Base-by-base conservation (phyloP, 2,888 invertebrate species). In the Drosophila mercatorum region DNA sequence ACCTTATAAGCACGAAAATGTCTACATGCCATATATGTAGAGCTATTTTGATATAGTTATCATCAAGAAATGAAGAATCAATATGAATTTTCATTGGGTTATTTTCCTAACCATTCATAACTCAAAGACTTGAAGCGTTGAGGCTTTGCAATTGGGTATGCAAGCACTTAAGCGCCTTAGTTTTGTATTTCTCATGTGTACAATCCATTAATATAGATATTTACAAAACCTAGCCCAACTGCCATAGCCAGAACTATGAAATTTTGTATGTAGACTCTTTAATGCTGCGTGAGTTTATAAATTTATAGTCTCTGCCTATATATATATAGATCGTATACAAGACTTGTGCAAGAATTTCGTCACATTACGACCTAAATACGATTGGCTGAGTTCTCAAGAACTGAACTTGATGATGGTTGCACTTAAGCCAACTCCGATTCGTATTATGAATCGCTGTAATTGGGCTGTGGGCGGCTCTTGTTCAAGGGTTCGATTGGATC, bases 401-500 rank as follows among this genome's bases (percentile, higher is more conserved):
- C 3, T 57, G 10, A 34, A 44, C 22, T 22, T 34, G 44, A 57
- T 14, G 10, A 44, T 22, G 34, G 10, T 31, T 43, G 55, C 55
- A 31, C 31, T 43, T 17, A 5, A 17, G 41, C 11, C 4, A 43
- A 41, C 17, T 41, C 6, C 55, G 17, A 41, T 36, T 56, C 56
- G 17, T 52, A 36, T 36, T 2, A 7, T 34, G n/a, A 14, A 5
- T 34, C 34, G 14, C 8, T 31, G 55, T 44, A 52, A 67, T 11
- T 68, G 44, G 40, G 43, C 53, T 53, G 70, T 71, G 71, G 63
- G 63, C 63, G 47, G 47, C 64, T 77, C 61, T 68, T 57, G 41
- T 38, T 44, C 59, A 65, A 73, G 78, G 76, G 64, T 75, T 64
- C 36, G 64, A 52, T 34, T 62, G 56, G 68, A 79, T 75, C 80